Conservation (phyloP, 2,797 vertebrate species). For the Natrix natrix region DNA sequence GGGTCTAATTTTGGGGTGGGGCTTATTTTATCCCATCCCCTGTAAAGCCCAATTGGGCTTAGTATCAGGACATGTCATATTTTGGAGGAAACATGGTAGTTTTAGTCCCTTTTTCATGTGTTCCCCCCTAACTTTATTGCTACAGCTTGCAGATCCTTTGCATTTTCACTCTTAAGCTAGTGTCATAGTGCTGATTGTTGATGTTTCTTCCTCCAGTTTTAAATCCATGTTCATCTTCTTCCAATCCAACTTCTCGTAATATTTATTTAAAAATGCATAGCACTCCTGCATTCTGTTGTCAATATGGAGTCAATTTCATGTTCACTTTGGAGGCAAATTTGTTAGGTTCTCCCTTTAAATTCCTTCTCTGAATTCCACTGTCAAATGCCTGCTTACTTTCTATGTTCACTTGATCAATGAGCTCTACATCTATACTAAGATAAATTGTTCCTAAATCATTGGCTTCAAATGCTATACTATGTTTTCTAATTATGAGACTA, state of each 20-base stretch:
- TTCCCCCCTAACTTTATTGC: background rate
- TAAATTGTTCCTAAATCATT: background rate
- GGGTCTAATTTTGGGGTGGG: too few relatives aligned
- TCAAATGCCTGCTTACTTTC: background rate
- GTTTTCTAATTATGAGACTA: background rate
- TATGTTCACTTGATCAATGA: background rate
- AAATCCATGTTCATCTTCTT: background rate
- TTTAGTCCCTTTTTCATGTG: background rate
- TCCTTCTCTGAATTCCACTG: background rate
- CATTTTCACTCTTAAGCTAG: background rate
- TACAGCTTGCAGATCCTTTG: background rate
- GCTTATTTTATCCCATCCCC: too few relatives aligned
- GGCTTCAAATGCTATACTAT: background rate
- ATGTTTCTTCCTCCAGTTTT: background rate
- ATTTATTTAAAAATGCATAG: background rate
- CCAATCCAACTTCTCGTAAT: background rate
- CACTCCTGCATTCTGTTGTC: background rate
- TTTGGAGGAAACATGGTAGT: background rate
- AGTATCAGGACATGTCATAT: too few relatives aligned
- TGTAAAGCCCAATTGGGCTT: too few relatives aligned
- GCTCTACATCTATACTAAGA: background rate
- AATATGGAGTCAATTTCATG: background rate
- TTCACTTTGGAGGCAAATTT: background rate
- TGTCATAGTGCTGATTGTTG: background rate
- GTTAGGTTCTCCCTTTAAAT: background rate